These are phyloP conservation scores for Meiosimyza decipiens DNA, from an alignment of 2,888 invertebrate species.

Conservation along the genomic window DNA sequence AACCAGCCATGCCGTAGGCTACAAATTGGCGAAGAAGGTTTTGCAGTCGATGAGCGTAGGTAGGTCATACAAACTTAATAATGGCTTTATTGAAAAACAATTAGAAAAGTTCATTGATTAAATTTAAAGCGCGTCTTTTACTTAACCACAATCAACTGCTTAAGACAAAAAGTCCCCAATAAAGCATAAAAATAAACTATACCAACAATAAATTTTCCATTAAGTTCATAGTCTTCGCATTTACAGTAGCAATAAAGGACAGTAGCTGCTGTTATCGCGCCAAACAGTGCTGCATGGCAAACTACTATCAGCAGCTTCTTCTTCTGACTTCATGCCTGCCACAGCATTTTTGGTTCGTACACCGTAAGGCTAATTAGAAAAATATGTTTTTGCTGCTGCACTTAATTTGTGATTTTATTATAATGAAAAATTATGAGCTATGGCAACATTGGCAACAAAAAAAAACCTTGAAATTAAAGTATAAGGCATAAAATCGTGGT, in stretches of 20 bases:
- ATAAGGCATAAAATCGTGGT: too few species aligned
- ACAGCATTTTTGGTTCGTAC: neutral
- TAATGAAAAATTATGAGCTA: conserved; percentile 28
- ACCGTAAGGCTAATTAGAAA: conserved; percentile 10
- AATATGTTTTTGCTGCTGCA: conserved; percentile 12
- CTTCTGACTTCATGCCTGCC: neutral
- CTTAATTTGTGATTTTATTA: conserved; percentile 23
- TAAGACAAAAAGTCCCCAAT: too few species aligned
- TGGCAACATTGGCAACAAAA: too few species aligned
- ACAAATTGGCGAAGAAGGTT: conserved; percentile 74
- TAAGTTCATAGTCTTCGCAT: too few species aligned
- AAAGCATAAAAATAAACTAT: too few species aligned
- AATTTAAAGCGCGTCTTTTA: too few species aligned
- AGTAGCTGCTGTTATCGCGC: neutral
- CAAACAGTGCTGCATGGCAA: neutral
- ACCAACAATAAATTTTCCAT: too few species aligned
- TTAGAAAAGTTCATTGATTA: too few species aligned
- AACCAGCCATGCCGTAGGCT: conserved; percentile 72
- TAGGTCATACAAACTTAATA: conserved; percentile 54
- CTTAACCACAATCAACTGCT: too few species aligned
- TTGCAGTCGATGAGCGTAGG: conserved; percentile 74
- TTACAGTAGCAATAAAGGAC: neutral
- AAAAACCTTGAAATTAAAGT: too few species aligned
- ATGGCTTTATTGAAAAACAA: neutral
- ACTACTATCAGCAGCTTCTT: neutral